phyloP scores from a whole-genome alignment of 1,140 invertebrate species.

The Eubasilissa regina region DNA sequence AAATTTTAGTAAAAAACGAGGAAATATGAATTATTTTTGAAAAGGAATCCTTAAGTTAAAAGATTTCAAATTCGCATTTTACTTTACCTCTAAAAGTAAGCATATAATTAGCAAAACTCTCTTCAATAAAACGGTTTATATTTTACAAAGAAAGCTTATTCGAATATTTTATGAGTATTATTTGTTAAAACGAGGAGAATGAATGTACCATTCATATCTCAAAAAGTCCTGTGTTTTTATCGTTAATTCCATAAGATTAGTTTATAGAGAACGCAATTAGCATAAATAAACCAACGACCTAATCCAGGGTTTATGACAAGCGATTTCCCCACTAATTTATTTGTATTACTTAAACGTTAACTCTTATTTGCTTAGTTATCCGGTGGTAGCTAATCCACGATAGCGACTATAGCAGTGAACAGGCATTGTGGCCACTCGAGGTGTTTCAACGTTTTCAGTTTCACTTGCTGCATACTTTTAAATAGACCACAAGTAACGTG shows the following conservation, averaged over 20 bases:
- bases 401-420: neutral
- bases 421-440: too few relatives aligned
- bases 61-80: too few relatives aligned
- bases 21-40: too few relatives aligned
- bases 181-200: too few relatives aligned
- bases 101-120: too few relatives aligned
- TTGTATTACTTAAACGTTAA: slow-evolving; percentile 34
- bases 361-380: slow-evolving; percentile 10
- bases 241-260: slow-evolving; percentile 15
- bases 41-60: too few relatives aligned
- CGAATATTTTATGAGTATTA: neutral
- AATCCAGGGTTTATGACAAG: slow-evolving; percentile 1
- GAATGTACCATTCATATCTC: neutral
- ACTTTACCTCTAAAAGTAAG: too few relatives aligned
- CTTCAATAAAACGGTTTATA: too few relatives aligned
- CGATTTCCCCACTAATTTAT: slow-evolving; percentile 26
- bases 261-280: slow-evolving; percentile 1
- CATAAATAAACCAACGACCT: neutral
- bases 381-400: neutral
- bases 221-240: slow-evolving; percentile 20
- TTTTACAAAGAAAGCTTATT: neutral
- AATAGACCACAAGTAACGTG: neutral
- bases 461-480: neutral
- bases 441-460: too few relatives aligned
- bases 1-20: too few relatives aligned